Evolutionary conservation across 2,113 vertebrate species (phyloP).

Genomic region (Numida meleagris): DNA sequence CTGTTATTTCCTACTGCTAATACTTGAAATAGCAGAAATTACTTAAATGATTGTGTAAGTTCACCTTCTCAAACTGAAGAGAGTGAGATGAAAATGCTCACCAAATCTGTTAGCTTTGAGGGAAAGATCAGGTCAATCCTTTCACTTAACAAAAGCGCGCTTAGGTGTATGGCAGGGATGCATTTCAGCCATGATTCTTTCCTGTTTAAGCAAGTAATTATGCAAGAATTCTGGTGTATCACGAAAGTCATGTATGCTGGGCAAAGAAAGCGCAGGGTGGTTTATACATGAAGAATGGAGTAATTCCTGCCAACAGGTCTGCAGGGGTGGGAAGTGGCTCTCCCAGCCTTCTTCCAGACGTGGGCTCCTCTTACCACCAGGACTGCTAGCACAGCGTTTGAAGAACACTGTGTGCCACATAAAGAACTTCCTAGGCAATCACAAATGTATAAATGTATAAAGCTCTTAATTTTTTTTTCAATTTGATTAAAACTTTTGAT

Average conservation of each 20-base stretch:
- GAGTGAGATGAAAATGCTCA: background rate
- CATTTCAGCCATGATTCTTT: background rate
- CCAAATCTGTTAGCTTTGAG: background rate
- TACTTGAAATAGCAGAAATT: background rate
- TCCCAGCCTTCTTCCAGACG: fast-evolving
- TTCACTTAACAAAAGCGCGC: background rate
- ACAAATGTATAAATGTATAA: no score
- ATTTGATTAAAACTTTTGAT: background rate
- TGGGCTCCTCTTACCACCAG: background rate
- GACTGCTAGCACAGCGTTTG: background rate
- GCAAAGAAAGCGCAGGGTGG: background rate
- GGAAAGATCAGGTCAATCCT: background rate
- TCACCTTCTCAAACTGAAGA: background rate
- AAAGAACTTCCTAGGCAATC: fast-evolving
- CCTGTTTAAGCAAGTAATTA: background rate
- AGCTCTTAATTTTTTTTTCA: no score
- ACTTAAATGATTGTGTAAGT: background rate
- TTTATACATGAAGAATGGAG: background rate
- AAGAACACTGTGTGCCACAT: fast-evolving
- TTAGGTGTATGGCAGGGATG: background rate
- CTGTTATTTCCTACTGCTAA: background rate
- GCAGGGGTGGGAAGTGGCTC: background rate
- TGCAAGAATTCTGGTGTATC: background rate
- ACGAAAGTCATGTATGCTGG: background rate
- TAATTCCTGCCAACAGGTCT: background rate